These are phyloP conservation scores for Botia almorhae DNA, from an alignment of 2,797 vertebrate species.

Conservation along the genomic window DNA sequence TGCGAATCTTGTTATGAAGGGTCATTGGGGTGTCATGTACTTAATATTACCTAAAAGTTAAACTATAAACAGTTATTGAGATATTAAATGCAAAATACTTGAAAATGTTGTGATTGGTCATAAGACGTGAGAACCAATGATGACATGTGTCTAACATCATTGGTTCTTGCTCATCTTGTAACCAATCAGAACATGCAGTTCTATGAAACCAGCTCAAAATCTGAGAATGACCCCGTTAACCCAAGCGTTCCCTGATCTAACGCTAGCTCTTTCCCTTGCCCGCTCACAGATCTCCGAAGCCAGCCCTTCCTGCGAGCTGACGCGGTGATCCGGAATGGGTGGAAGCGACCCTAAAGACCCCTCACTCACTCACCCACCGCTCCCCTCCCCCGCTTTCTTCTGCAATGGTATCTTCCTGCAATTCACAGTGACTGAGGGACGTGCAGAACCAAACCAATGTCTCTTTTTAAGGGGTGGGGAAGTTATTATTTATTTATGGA, in stretches of 20 bases:
- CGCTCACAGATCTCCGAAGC: constrained; percentile 85
- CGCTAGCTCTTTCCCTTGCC: constrained; percentile 68
- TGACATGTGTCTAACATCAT: neutral
- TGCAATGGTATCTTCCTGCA: constrained; percentile 62
- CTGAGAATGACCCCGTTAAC: constrained; percentile 66
- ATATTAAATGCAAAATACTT: neutral
- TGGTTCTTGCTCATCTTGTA: neutral
- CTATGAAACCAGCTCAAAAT: neutral
- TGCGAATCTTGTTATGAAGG: constrained; percentile 54
- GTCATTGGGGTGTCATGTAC: constrained; percentile 56
- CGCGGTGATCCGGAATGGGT: constrained; percentile 84
- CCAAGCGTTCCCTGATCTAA: constrained; percentile 69
- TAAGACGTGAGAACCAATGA: neutral
- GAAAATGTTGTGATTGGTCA: constrained; percentile 1
- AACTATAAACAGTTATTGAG: constrained; percentile 3
- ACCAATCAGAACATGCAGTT: constrained; percentile 9
- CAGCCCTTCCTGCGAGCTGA: constrained; percentile 88
- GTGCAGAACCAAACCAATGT: constrained; percentile 68
- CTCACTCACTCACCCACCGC: constrained; percentile 67
- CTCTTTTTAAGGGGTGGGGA: constrained; percentile 64
- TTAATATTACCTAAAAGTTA: constrained; percentile 12
- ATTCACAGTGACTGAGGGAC: constrained; percentile 72
- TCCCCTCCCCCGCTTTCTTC: constrained; percentile 55
- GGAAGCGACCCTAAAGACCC: constrained; percentile 83
- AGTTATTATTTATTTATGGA: constrained; percentile 82